Evolutionary conservation across 2,797 vertebrate genomes (phyloP), one percentile per base, ranked within the genome.

Genomic region (Jordanella pulchra): DNA sequence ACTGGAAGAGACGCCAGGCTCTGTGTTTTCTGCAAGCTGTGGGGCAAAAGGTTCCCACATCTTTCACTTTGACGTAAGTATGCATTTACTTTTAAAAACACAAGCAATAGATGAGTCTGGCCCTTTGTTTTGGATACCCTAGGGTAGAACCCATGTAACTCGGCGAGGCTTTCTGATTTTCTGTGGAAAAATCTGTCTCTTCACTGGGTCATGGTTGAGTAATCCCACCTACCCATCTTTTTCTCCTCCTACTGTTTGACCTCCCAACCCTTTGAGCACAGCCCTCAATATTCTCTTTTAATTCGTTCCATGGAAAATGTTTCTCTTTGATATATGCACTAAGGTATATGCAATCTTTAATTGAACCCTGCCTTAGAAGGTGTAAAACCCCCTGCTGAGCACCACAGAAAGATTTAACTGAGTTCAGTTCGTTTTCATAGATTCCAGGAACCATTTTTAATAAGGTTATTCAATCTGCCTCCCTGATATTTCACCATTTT

Each of bases 221-320:
- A 17, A 54, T 54, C 35, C 50, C 25, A 39, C 30, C 27, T 39
- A 39, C 66, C 18, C 45, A 7, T 7, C 45, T 32, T 66, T 66
- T 14, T 66, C 27, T n/a, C 28, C 65, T 30, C 65, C 65, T 48
- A 66, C 65, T 35, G 21, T 25, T 53, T 54, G 23, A 39, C 48
- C 50, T 53, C 30, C 25, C 28, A 0, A 67, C 66, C 50, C n/a
- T 67, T 32, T 35, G 65, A 1, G 7, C 47, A 13, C 48, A 30
- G 17, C 65, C 28, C 48, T 51, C 47, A 50, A 39, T 39, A 27
- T 42, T 25, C 35, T 53, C 65, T 54, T 42, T 42, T 39, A 42
- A 53, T 39, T 61, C 30, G 4, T 10, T 32, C 45, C 28, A 30
- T 54, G 66, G 50, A 67, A 67, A 67, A 67, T 39, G 50, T 54